Percentiles rank a stretch among this genome's conserved stretches.
These are phyloP conservation scores for Carlito syrichta DNA, from an alignment of 2,113 vertebrate species.

Conservation along the genomic window DNA sequence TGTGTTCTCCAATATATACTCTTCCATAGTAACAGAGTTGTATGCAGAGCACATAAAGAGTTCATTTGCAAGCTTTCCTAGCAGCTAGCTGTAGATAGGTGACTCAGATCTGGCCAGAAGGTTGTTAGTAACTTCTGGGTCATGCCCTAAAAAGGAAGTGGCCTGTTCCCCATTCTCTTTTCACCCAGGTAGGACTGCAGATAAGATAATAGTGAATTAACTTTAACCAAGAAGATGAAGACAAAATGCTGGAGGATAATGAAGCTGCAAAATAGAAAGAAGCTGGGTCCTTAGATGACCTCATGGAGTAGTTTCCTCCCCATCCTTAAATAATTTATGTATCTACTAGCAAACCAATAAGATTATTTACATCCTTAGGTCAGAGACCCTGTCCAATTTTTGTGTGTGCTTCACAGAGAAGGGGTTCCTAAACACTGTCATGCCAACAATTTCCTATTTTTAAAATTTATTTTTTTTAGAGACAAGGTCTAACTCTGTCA, in stretches of 20 bases:
- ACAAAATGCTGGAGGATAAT: background rate
- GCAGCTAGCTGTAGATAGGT: background rate
- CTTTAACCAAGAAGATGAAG: background rate
- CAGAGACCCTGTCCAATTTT: background rate
- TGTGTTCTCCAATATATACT: background rate
- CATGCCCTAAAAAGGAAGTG: constrained; percentile 41
- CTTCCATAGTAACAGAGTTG: background rate
- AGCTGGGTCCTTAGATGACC: background rate
- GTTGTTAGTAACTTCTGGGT: background rate
- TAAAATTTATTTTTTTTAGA: background rate
- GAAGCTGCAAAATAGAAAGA: background rate
- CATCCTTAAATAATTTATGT: background rate
- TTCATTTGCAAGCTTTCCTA: background rate
- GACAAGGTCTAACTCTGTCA: background rate
- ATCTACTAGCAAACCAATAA: background rate
- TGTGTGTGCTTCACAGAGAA: background rate
- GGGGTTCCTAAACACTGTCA: background rate
- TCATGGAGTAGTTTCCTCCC: background rate
- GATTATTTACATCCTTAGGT: background rate
- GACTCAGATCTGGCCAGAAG: background rate
- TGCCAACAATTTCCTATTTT: background rate
- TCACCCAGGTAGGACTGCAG: background rate
- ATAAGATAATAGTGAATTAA: background rate
- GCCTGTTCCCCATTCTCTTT: constrained; percentile 11
- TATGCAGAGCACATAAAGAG: background rate